Percentiles rank a stretch among this genome's conserved stretches.
These are phyloP conservation scores for Scaptomyza pallida DNA, from an alignment of 1,140 invertebrate species.

Conservation along the genomic window DNA sequence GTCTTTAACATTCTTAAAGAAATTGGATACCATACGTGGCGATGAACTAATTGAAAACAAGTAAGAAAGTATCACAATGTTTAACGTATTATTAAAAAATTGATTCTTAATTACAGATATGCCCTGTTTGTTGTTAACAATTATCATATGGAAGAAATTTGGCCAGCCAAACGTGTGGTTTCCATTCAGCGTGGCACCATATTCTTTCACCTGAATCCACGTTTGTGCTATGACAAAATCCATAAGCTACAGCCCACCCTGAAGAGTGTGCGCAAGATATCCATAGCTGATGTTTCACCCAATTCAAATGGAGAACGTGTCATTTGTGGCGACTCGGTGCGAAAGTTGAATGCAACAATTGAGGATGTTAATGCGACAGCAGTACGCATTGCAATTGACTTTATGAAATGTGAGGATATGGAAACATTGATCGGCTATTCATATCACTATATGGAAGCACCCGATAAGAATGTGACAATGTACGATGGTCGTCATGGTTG, in stretches of 20 bases:
- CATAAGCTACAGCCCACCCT: conserved; percentile 66
- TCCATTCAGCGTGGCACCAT: conserved; percentile 87
- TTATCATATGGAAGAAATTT: conserved; percentile 95
- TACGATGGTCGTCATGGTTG: conserved; percentile 93
- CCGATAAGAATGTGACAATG: conserved; percentile 88
- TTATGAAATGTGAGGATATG: conserved; percentile 85
- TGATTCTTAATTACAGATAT: conserved; percentile 84
- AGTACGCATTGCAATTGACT: conserved; percentile 88
- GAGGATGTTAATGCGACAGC: conserved; percentile 83
- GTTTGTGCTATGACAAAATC: conserved; percentile 94
- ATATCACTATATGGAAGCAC: conserved; percentile 90
- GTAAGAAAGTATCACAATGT: conserved; percentile 36
- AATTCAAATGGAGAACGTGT: conserved; percentile 97
- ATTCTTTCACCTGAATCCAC: conserved; percentile 97
- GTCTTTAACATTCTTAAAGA: conserved; percentile 91
- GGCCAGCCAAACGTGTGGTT: conserved; percentile 88
- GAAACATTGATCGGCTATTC: conserved; percentile 90
- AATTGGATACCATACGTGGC: conserved; percentile 71
- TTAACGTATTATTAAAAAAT: neutral
- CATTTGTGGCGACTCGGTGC: conserved; percentile 86
- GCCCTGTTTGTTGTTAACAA: conserved; percentile 93
- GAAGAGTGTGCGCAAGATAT: conserved; percentile 79
- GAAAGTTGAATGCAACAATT: conserved; percentile 29
- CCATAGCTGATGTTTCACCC: conserved; percentile 90
- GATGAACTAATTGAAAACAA: conserved; percentile 64